Conservation (phyloP, 1,140 invertebrate species). For the Pachypeltis micranthus region DNA sequence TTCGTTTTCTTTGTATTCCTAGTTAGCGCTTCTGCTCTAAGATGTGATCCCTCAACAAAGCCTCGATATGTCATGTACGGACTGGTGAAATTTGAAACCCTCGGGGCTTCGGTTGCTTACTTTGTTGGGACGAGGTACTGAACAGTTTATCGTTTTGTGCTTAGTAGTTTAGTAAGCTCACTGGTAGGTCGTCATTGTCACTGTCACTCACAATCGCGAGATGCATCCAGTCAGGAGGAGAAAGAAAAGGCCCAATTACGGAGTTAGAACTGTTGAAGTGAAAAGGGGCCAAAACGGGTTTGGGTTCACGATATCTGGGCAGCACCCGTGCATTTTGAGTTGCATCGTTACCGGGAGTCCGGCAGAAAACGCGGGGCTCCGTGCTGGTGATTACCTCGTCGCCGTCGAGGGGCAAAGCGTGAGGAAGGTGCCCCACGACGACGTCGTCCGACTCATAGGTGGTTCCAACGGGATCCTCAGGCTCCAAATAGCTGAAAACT, state of each 20-base stretch:
- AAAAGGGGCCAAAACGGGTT: conserved; percentile 71
- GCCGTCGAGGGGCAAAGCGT: conserved; percentile 84
- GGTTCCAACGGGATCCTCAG: conserved; percentile 64
- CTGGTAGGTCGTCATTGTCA: too few species aligned
- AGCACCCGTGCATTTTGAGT: conserved; percentile 78
- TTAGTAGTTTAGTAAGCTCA: too few species aligned
- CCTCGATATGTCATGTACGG: too few species aligned
- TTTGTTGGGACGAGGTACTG: too few species aligned
- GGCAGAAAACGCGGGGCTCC: conserved; percentile 69
- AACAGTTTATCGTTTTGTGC: too few species aligned
- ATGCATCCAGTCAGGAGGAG: conserved; percentile 61
- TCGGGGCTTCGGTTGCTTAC: too few species aligned
- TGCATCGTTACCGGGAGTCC: conserved; percentile 76
- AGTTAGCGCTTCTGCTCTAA: too few species aligned
- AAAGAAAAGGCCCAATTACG: conserved; percentile 67
- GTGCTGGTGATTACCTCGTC: conserved; percentile 81
- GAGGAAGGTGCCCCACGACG: conserved; percentile 78
- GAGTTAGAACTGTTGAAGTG: conserved; percentile 74
- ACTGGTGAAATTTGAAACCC: too few species aligned
- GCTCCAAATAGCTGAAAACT: conserved; percentile 78
- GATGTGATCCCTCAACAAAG: too few species aligned
- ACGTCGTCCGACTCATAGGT: conserved; percentile 81
- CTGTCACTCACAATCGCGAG: too few species aligned
- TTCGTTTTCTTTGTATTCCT: too few species aligned
- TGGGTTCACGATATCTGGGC: conserved; percentile 87